These are phyloP conservation scores for Gouania willdenowi DNA, from an alignment of 2,797 vertebrate genomes.

Conservation along the genomic window DNA sequence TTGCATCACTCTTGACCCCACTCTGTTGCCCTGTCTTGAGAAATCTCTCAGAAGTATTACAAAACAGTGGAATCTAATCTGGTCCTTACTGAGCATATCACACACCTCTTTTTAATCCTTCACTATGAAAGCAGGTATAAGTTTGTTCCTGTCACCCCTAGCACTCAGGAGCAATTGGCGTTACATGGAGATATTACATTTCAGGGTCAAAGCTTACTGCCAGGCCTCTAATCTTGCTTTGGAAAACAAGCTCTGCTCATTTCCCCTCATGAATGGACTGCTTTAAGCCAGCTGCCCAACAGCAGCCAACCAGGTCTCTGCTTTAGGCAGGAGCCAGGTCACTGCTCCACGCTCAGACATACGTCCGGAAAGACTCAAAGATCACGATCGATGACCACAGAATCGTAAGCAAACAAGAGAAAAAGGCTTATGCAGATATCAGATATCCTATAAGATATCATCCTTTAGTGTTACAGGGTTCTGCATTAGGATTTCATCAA, in stretches of 20 bases:
- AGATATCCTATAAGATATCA: no score
- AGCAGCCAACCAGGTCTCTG: slow-evolving; percentile 35
- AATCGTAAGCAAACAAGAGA: no score
- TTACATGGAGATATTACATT: slow-evolving; percentile 44
- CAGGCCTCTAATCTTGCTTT: slow-evolving; percentile 60
- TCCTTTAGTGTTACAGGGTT: no score
- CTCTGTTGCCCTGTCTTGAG: slow-evolving; percentile 9
- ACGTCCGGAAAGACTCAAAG: slow-evolving; percentile 5
- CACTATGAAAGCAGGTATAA: slow-evolving; percentile 29
- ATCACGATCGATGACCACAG: no score
- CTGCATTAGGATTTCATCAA: no score
- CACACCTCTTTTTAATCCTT: slow-evolving; percentile 41
- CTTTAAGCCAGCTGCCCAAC: slow-evolving; percentile 31
- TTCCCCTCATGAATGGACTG: slow-evolving; percentile 35
- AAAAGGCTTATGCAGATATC: no score
- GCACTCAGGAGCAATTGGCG: slow-evolving; percentile 28
- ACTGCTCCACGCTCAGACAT: slow-evolving; percentile 24
- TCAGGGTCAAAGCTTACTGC: slow-evolving; percentile 53
- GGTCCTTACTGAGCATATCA: slow-evolving; percentile 13
- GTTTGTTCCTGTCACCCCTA: slow-evolving; percentile 35
- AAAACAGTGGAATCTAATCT: no score
- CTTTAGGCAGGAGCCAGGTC: slow-evolving; percentile 19
- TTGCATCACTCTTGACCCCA: slow-evolving; percentile 2
- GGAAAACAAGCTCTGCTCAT: slow-evolving; percentile 31
- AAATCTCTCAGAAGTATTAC: slow-evolving; percentile 27